phyloP scores from a whole-genome alignment of 2,888 invertebrate genomes.

The Eubasilissa splendida region DNA sequence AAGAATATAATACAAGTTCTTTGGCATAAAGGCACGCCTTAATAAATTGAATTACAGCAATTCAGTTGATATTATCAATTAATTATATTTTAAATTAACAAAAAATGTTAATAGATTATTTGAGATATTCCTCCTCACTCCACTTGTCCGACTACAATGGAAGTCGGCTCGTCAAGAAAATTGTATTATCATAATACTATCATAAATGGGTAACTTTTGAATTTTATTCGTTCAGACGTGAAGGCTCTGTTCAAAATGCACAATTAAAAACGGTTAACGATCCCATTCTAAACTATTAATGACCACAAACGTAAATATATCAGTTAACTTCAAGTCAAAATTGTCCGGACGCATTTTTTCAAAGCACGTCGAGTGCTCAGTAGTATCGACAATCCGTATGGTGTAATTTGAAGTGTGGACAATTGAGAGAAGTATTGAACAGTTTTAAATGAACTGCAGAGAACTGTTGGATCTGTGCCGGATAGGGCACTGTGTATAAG shows the following conservation, averaged over 20 bases:
- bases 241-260: conserved; percentile 12
- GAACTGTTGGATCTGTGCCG: no score
- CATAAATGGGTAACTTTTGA: conserved; percentile 10
- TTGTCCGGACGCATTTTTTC: neutral
- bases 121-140: neutral
- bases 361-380: neutral
- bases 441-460: no score
- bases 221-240: conserved; percentile 3
- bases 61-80: conserved; percentile 15
- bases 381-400: no score
- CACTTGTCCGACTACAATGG: conserved; percentile 15
- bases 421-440: no score
- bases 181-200: conserved; percentile 24
- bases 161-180: neutral
- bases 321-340: neutral
- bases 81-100: conserved; percentile 6
- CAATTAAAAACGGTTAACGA: conserved; percentile 34
- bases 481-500: no score
- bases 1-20: no score
- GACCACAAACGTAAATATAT: conserved; percentile 11
- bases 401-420: no score
- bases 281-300: conserved; percentile 31
- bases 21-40: no score
- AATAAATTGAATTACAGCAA: no score
- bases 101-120: conserved; percentile 14